Percentiles rank a stretch among this genome's conserved stretches.
These are phyloP conservation scores for Thryonomys swinderianus DNA, from an alignment of 2,113 vertebrate species.

Conservation along the genomic window DNA sequence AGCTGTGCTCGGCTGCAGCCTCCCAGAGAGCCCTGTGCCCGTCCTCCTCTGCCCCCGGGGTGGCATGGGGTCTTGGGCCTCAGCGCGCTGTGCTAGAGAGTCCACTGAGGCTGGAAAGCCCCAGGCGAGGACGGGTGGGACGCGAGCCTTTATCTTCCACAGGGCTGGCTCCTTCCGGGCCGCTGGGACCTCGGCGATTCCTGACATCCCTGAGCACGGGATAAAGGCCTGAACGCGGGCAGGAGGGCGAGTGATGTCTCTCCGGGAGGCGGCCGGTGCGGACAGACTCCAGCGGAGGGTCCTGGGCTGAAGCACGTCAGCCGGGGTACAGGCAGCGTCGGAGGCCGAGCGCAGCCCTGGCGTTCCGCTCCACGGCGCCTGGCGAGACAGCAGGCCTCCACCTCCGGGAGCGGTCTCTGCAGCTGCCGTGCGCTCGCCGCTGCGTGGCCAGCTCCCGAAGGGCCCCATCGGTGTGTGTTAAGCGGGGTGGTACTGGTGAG, in stretches of 20 bases:
- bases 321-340: neutral
- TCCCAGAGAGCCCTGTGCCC: neutral
- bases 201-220: slow-evolving; percentile 55
- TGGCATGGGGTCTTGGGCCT: rapidly evolving
- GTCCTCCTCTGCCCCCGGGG: neutral
- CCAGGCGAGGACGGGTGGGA: neutral
- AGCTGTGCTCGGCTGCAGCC: rapidly evolving
- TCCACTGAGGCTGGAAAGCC: rapidly evolving
- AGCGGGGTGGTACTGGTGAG: slow-evolving; percentile 56
- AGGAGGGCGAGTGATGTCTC: too few relatives aligned
- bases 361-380: too few relatives aligned
- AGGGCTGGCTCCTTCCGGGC: slow-evolving; percentile 27
- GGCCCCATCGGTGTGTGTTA: neutral
- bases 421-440: neutral
- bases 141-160: neutral
- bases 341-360: too few relatives aligned
- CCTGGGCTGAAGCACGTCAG: neutral
- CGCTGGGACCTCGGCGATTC: slow-evolving; percentile 9
- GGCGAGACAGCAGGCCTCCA: neutral
- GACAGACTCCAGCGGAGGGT: too few relatives aligned
- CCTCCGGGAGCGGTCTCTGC: neutral
- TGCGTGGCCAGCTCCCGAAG: neutral
- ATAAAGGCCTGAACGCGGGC: neutral
- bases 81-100: rapidly evolving
- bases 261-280: rapidly evolving